phyloP scores from a whole-genome alignment of 2,888 invertebrate genomes.

The Idaea dimidiata region DNA sequence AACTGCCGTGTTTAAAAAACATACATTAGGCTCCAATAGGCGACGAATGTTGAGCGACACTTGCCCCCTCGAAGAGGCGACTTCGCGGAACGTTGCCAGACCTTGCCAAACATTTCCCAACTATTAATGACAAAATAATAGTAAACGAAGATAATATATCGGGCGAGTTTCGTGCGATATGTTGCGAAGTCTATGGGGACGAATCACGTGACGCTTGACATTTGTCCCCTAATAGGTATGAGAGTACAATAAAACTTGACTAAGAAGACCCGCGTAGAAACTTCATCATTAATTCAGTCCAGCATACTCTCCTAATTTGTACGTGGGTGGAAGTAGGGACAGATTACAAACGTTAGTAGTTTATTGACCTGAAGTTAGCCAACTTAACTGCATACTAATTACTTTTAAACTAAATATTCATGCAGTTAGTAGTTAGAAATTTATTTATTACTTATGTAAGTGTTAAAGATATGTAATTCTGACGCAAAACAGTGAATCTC shows the following conservation, averaged over 20 bases:
- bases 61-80: too few relatives aligned
- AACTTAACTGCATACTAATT: slow-evolving; percentile 1
- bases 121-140: too few relatives aligned
- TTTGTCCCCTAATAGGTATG: too few relatives aligned
- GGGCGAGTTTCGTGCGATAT: too few relatives aligned
- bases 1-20: too few relatives aligned
- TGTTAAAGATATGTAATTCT: background rate
- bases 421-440: background rate
- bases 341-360: slow-evolving; percentile 21
- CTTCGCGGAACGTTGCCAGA: too few relatives aligned
- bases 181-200: too few relatives aligned
- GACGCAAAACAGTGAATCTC: background rate
- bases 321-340: slow-evolving; percentile 22
- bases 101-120: too few relatives aligned
- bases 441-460: background rate
- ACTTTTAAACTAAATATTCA: background rate
- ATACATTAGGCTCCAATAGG: too few relatives aligned
- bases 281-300: slow-evolving; percentile 36
- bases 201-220: too few relatives aligned
- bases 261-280: slow-evolving; percentile 22
- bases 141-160: too few relatives aligned
- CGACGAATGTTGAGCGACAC: too few relatives aligned
- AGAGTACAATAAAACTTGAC: slow-evolving; percentile 6
- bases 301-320: slow-evolving; percentile 26
- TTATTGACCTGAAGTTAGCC: slow-evolving; percentile 10